Conservation (phyloP, 2,888 invertebrate species). For the Phasia obesa region DNA sequence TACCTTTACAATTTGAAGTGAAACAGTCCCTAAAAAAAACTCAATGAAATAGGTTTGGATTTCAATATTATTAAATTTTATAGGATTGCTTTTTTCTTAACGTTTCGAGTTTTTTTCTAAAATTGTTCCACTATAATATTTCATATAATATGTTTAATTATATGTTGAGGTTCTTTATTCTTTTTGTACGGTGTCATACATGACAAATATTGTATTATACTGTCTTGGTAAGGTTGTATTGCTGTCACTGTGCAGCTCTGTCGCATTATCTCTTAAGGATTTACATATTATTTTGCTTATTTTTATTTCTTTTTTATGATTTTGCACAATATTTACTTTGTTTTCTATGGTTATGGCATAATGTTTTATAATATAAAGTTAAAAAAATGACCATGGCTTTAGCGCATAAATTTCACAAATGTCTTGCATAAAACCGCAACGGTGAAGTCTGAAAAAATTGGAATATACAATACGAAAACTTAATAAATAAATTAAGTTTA, state of each 20-base stretch:
- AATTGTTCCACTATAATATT: no score
- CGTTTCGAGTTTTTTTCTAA: no score
- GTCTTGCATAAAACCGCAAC: background rate
- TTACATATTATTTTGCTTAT: slow-evolving; percentile 76
- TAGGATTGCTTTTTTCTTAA: no score
- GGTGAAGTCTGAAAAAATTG: slow-evolving; percentile 1
- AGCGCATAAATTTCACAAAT: slow-evolving; percentile 9
- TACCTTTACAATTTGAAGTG: no score
- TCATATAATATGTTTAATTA: no score
- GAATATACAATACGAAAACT: slow-evolving; percentile 40
- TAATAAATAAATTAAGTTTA: slow-evolving; percentile 58
- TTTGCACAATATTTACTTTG: slow-evolving; percentile 31
- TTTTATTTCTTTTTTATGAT: background rate
- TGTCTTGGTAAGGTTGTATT: slow-evolving; percentile 75
- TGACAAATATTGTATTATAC: slow-evolving; percentile 3
- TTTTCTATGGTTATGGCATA: background rate
- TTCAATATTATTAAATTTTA: no score
- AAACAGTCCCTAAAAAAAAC: no score
- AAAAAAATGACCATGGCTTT: slow-evolving; percentile 43
- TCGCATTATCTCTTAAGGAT: slow-evolving; percentile 81
- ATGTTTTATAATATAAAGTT: slow-evolving; percentile 23
- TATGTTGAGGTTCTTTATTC: background rate
- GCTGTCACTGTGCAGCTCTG: slow-evolving; percentile 80
- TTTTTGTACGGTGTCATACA: background rate
- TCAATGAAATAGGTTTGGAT: no score